These are phyloP conservation scores for Tragelaphus scriptus DNA, from an alignment of 2,113 vertebrate genomes.

Conservation along the genomic window DNA sequence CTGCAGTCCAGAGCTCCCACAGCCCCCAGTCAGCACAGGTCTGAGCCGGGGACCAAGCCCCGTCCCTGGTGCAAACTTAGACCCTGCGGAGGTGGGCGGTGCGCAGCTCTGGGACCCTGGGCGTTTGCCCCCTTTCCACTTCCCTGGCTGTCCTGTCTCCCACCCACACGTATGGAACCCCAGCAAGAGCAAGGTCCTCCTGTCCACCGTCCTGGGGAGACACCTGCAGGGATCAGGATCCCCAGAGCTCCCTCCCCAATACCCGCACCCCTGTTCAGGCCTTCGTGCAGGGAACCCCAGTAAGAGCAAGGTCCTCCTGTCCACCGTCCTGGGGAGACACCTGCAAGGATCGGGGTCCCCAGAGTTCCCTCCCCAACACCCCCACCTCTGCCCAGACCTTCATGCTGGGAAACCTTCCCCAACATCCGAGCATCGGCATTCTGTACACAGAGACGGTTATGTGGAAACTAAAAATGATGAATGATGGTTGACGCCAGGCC, in stretches of 20 bases:
- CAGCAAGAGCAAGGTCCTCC: not conserved
- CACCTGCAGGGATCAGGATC: not conserved
- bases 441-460: rapidly evolving
- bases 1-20: not conserved
- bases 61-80: rapidly evolving
- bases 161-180: not conserved
- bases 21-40: not conserved
- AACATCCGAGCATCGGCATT: not conserved
- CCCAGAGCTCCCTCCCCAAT: not conserved
- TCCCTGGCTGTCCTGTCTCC: not conserved
- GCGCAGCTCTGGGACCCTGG: not conserved
- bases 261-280: rapidly evolving
- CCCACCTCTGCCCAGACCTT: too few relatives aligned
- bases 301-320: too few relatives aligned
- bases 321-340: too few relatives aligned
- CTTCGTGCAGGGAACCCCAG: too few relatives aligned
- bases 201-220: not conserved
- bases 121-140: not conserved
- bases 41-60: not conserved
- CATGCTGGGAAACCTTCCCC: not conserved
- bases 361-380: too few relatives aligned
- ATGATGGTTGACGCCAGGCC: not conserved
- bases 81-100: rapidly evolving
- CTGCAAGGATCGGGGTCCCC: too few relatives aligned
- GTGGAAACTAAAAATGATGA: not conserved